Base-by-base conservation (phyloP, 2,113 vertebrate genomes). In the Urocolius indicus region DNA sequence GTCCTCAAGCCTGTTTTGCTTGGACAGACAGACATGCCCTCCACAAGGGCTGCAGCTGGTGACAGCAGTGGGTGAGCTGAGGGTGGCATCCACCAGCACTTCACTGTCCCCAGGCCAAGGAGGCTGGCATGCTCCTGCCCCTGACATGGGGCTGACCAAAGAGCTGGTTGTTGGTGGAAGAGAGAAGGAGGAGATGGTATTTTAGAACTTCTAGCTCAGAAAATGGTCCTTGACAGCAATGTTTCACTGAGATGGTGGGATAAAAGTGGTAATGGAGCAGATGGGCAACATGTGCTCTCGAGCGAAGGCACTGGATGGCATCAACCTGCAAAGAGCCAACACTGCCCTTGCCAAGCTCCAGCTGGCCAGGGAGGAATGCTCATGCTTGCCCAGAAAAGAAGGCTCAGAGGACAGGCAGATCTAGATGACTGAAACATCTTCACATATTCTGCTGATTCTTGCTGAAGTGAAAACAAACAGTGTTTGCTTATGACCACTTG, bases 241-340 rank as follows among this genome's bases (percentile, higher is more conserved):
- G 16, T 38, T 62, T 29, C 10, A 16, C n/a, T 0, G 0, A 13
- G 68, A 3, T 1, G 5, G 52, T 22, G 65, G 15, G n/a, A 30
- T 36, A 29, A 36, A 38, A 48, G 65, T 1, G 0, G 19, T 23
- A 30, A 34, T 16, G 45, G 46, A 48, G 80, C 15, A 18, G 29
- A 16, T 9, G 23, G 76, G 63, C 18, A 71, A 32, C 1, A 3
- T 36, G 27, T 22, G 20, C 12, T 51, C 16, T 5, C 52, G 52
- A 0, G 32, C 1, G 1, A 30, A n/a, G 38, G 23, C 36, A 8
- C 19, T 14, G 27, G n/a, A 21, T 32, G 51, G 10, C 22, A 22
- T 52, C 32, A 15, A 18, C 38, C 0, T 10, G 55, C 34, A 10
- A 38, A 61, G 38, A 55, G 46, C n/a, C 29, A 11, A 26, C 21